Base-by-base conservation (phyloP, 2,113 vertebrate species). In the Euleptes europaea region DNA sequence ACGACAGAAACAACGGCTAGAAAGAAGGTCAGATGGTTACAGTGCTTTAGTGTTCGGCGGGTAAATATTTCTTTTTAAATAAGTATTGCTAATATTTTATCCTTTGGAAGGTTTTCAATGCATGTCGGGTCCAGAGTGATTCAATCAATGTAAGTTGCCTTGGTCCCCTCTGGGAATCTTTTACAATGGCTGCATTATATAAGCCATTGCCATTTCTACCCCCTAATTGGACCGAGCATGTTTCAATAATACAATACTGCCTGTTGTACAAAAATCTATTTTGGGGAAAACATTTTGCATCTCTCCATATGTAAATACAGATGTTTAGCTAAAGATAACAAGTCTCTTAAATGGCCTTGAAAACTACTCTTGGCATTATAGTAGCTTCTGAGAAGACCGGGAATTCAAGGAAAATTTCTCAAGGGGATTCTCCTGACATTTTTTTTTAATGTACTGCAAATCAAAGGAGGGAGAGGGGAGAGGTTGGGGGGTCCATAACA, bases 81-180 rank as follows among this genome's bases (percentile, higher is more conserved):
- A 79, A 94, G 88, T 91, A 92, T 95, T 96, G 95, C 94, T 96
- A 95, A 95, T 95, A 96, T 96, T 97, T 96, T 95, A 94, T 94
- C 93, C 92, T 93, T 96, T 97, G 96, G 95, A 97, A 95, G 88
- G 80, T 91, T 95, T 96, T 96, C 95, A 96, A 38, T 93, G 88
- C 80, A 90, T 95, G 95, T 95, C 86, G 86, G 93, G 90, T 89
- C 91, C 94, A 93, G 91, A 5, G 47, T 40, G 13, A 93, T 94
- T 96, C 95, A 94, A 94, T 96, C 95, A 95, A 91, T 95, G 94
- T 94, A 91, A 93, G 94, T 96, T 97, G 95, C 94, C 91, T 85
- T 0, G 47, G 84, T 78, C 90, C 93, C 95, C 86, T 1, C 83
- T 93, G 95, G 93, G 94, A 94, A 94, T 96, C 93, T 88, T 95